Percentiles rank a stretch among this genome's conserved stretches.
These are phyloP conservation scores for Nycteola revayana DNA, from an alignment of 2,888 invertebrate genomes.

Conservation along the genomic window DNA sequence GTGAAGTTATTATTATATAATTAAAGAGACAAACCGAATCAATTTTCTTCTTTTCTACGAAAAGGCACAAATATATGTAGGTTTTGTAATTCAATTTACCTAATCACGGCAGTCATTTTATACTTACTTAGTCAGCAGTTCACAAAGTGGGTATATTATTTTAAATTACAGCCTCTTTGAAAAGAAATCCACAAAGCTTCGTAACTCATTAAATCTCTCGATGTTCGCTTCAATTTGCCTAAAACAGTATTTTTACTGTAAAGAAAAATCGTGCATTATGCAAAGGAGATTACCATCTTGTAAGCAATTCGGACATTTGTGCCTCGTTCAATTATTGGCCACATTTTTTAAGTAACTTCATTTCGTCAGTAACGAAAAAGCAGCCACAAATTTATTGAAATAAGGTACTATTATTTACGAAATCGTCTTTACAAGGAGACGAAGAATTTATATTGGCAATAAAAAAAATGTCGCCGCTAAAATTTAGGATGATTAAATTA, in stretches of 20 bases:
- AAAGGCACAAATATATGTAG: too few relatives aligned
- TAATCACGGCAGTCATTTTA: constrained; percentile 10
- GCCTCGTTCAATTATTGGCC: constrained; percentile 11
- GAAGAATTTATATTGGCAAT: too few relatives aligned
- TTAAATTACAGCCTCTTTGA: constrained; percentile 17
- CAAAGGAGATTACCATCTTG: constrained; percentile 32
- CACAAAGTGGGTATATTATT: constrained; percentile 21
- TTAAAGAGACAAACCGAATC: too few relatives aligned
- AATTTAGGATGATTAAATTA: too few relatives aligned
- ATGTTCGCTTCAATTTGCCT: constrained; percentile 27
- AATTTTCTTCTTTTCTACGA: too few relatives aligned
- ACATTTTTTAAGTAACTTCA: too few relatives aligned
- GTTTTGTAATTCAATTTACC: constrained; percentile 14
- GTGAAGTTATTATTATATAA: too few relatives aligned
- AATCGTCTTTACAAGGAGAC: too few relatives aligned
- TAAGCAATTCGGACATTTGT: constrained; percentile 19
- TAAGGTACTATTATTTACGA: too few relatives aligned
- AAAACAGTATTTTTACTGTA: constrained; percentile 22
- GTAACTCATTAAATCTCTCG: constrained; percentile 29
- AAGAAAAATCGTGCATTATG: constrained; percentile 39
- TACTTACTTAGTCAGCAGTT: constrained; percentile 9
- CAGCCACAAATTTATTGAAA: too few relatives aligned
- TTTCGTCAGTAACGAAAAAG: too few relatives aligned
- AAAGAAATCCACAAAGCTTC: constrained; percentile 24
- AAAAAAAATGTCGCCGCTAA: too few relatives aligned